Evolutionary conservation across 2,797 vertebrate species (phyloP).

Genomic region (Pseudomugil tenellus): DNA sequence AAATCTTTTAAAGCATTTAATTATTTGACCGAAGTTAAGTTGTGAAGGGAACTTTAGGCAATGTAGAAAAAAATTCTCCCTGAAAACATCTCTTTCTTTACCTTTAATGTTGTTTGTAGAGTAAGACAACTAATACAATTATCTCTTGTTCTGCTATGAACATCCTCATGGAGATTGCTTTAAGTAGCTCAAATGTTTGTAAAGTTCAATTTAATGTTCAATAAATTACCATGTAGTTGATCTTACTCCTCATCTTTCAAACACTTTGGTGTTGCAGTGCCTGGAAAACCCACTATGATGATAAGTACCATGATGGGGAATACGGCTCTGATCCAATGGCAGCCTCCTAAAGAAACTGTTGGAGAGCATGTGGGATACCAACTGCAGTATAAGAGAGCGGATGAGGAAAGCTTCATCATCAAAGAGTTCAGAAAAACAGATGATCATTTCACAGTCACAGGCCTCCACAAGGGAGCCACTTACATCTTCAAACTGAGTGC

Average conservation of each 20-base stretch:
- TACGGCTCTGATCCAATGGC: constrained; percentile 97
- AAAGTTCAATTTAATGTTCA: not conserved
- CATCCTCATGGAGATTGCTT: not conserved
- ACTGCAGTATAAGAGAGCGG: constrained; percentile 90
- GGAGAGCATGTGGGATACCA: constrained; percentile 94
- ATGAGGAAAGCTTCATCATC: constrained; percentile 86
- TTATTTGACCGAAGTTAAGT: too few species aligned
- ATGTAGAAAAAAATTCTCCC: too few species aligned
- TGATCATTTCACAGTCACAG: constrained; percentile 93
- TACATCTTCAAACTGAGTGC: constrained; percentile 93
- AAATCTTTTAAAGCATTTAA: too few species aligned
- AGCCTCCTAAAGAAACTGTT: constrained; percentile 93
- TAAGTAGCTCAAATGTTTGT: not conserved
- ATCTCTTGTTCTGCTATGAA: not conserved
- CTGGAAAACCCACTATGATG: constrained; percentile 95
- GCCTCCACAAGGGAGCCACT: constrained; percentile 92
- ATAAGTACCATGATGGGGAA: constrained; percentile 95
- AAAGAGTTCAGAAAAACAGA: constrained; percentile 89
- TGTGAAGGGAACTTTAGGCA: too few species aligned
- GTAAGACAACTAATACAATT: not conserved
- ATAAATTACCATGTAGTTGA: not conserved
- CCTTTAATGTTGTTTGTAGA: not conserved
- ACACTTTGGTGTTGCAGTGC: constrained; percentile 80
- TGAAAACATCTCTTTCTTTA: too few species aligned
- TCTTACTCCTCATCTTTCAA: not conserved